These are phyloP conservation scores for Distichodus sexfasciatus DNA, from an alignment of 2,797 vertebrate genomes.

Conservation along the genomic window DNA sequence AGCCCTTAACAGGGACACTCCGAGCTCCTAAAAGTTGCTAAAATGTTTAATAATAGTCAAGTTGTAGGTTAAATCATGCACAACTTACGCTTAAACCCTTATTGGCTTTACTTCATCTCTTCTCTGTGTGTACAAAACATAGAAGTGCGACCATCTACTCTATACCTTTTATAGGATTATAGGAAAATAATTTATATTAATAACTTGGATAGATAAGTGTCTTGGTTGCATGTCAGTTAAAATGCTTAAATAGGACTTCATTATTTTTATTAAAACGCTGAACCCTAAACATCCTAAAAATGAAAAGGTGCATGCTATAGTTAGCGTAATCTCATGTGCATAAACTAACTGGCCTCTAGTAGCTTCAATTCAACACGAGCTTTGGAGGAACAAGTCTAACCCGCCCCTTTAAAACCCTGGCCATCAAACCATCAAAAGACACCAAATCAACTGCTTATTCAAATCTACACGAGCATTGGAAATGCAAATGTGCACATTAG, in stretches of 20 bases:
- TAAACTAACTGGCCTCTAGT: neutral
- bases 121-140: too few species aligned
- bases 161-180: too few species aligned
- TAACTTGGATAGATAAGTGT: too few species aligned
- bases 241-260: neutral
- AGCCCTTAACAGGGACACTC: too few species aligned
- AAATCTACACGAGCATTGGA: neutral
- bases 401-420: neutral
- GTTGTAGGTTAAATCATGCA: too few species aligned
- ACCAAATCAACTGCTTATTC: neutral
- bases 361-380: neutral
- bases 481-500: slow-evolving; percentile 13
- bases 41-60: too few species aligned
- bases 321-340: neutral
- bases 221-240: too few species aligned
- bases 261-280: neutral
- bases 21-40: too few species aligned
- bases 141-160: too few species aligned
- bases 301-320: neutral
- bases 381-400: neutral
- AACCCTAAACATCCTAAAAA: neutral
- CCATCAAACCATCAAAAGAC: neutral
- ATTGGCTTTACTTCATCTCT: too few species aligned
- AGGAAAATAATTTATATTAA: too few species aligned
- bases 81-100: too few species aligned